Evolutionary conservation across 2,113 vertebrate species (phyloP).

Genomic region (Eleginops maclovinus): DNA sequence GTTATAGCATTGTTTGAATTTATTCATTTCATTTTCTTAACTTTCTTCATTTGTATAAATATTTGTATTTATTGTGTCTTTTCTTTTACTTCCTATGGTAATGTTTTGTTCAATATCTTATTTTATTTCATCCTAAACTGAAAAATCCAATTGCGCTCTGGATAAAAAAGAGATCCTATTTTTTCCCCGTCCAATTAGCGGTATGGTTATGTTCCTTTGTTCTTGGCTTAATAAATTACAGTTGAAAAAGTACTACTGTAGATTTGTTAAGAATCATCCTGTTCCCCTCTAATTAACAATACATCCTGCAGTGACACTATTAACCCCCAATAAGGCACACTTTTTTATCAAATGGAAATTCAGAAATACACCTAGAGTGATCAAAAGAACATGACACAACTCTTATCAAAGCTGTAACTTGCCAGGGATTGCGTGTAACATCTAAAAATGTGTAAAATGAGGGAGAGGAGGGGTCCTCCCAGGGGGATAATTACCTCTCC

Average conservation of each 20-base stretch:
- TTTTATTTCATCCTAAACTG: no score
- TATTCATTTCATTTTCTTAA: no score
- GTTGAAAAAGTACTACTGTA: background rate
- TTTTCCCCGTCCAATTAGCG: background rate
- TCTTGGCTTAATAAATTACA: background rate
- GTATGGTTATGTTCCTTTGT: background rate
- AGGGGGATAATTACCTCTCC: slow-evolving; percentile 41
- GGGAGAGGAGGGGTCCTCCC: slow-evolving; percentile 12
- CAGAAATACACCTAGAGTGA: background rate
- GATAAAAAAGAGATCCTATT: no score
- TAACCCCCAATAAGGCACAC: no score
- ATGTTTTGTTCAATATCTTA: no score
- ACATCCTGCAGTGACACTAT: no score
- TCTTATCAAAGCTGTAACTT: background rate
- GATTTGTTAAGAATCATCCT: background rate
- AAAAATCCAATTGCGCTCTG: no score
- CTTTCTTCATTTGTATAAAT: no score
- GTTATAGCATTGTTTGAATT: no score
- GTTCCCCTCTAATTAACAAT: background rate
- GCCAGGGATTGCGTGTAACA: slow-evolving; percentile 9
- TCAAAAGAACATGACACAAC: slow-evolving; percentile 17
- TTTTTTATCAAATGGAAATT: no score
- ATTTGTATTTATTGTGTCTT: no score
- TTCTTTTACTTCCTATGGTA: no score
- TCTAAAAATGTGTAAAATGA: slow-evolving; percentile 26